Evolutionary conservation across 1,140 invertebrate genomes (phyloP).

Genomic region (Thaumetopoea pityocampa): DNA sequence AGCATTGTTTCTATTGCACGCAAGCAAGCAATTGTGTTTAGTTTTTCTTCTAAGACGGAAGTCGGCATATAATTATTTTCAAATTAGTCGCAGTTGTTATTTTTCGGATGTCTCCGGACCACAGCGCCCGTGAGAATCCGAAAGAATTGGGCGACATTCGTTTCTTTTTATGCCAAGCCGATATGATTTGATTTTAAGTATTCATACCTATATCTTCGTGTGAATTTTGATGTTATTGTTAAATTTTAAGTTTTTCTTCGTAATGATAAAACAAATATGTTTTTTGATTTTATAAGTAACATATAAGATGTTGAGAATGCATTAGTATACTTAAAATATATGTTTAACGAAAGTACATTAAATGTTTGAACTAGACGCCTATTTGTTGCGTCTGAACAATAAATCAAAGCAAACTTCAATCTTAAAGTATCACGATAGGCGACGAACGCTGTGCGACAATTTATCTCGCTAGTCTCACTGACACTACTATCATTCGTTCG

Average conservation of each 20-base stretch:
- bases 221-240: too few species aligned
- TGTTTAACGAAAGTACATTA: too few species aligned
- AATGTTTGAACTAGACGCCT: too few species aligned
- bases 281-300: too few species aligned
- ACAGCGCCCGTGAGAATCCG: conserved; percentile 40
- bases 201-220: conserved; percentile 4
- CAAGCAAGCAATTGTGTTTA: conserved; percentile 52
- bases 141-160: conserved; percentile 14
- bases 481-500: too few species aligned
- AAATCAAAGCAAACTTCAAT: too few species aligned
- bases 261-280: conserved; percentile 28
- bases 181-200: conserved; percentile 15
- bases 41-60: conserved; percentile 52
- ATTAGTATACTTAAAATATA: too few species aligned
- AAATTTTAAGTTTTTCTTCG: conserved; percentile 10
- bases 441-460: too few species aligned
- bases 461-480: too few species aligned
- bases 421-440: too few species aligned
- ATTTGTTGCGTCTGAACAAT: too few species aligned
- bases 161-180: conserved; percentile 12
- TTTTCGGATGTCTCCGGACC: conserved; percentile 38
- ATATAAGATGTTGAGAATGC: too few species aligned
- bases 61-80: conserved; percentile 55
- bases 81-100: conserved; percentile 56
- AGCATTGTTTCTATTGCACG: conserved; percentile 49